A percentile compares a stretch with the other conserved stretches of the same genome.
phyloP scores from a whole-genome alignment of 1,140 invertebrate genomes.

The Pemphigus obesinymphae region DNA sequence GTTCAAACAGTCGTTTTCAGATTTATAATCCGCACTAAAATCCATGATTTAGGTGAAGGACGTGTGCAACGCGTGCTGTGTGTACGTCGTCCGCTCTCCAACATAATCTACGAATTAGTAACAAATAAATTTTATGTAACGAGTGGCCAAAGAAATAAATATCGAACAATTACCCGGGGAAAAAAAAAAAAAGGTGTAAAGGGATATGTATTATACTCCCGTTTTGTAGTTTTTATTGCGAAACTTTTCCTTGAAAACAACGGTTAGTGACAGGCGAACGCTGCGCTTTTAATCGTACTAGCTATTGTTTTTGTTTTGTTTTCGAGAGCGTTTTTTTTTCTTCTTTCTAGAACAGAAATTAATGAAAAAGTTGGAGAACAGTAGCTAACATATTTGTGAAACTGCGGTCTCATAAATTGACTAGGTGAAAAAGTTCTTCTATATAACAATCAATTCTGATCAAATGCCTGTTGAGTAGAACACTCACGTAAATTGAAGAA shows the following conservation, averaged over 20 bases:
- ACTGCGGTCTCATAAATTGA: slow-evolving; percentile 25
- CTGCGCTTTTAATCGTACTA: slow-evolving; percentile 17
- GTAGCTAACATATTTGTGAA: slow-evolving; percentile 18
- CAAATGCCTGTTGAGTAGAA: slow-evolving; percentile 11
- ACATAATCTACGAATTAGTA: neutral
- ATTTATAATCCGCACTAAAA: neutral
- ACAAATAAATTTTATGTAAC: neutral
- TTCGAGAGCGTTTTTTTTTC: neutral
- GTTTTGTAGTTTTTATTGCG: slow-evolving; percentile 18
- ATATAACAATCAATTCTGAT: neutral
- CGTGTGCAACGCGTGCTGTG: neutral
- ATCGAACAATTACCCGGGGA: slow-evolving; percentile 26
- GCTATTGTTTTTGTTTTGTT: slow-evolving; percentile 28
- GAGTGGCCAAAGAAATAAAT: slow-evolving; percentile 17
- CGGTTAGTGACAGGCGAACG: slow-evolving; percentile 34
- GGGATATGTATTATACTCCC: neutral
- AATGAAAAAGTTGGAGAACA: slow-evolving; percentile 21
- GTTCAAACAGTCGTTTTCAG: neutral
- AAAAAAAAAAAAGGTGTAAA: slow-evolving; percentile 30
- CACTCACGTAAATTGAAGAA: too few relatives aligned
- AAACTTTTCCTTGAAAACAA: slow-evolving; percentile 36
- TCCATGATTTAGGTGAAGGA: neutral
- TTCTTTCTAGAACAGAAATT: neutral
- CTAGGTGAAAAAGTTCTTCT: neutral
- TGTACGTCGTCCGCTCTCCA: too few relatives aligned